phyloP scores from a whole-genome alignment of 1,140 invertebrate species.

The Monomorium pharaonis region DNA sequence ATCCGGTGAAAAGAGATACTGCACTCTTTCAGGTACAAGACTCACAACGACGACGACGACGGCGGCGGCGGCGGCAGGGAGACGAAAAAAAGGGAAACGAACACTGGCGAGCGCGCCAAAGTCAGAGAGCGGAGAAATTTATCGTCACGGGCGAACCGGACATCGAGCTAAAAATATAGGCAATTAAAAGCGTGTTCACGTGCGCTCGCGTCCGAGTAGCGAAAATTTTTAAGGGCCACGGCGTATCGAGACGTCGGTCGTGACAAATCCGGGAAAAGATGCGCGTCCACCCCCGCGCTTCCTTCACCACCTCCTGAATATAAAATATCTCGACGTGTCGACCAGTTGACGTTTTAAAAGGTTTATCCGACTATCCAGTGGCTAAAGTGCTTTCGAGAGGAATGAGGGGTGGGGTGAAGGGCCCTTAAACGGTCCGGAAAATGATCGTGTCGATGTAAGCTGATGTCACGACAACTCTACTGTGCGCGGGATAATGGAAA shows the following conservation, averaged over 20 bases:
- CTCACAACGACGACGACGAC: not conserved
- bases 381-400: constrained; percentile 13
- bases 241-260: constrained; percentile 29
- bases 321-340: constrained; percentile 37
- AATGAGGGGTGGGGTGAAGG: no score
- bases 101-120: not conserved
- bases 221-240: constrained; percentile 32
- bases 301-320: constrained; percentile 1
- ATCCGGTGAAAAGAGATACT: not conserved
- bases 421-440: constrained; percentile 18
- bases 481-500: constrained; percentile 39
- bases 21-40: constrained; percentile 17
- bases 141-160: constrained; percentile 57
- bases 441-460: constrained; percentile 30
- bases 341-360: constrained; percentile 41
- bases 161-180: constrained; percentile 67
- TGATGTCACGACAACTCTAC: constrained; percentile 14
- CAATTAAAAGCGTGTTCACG: constrained; percentile 66
- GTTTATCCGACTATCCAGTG: constrained; percentile 40
- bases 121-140: constrained; percentile 65
- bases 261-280: constrained; percentile 63
- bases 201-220: constrained; percentile 12
- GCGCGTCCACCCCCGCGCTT: constrained; percentile 2
- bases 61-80: not conserved
- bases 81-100: not conserved